Evolutionary conservation across 2,888 invertebrate genomes (phyloP).

Genomic region (Chymomyza amoena): DNA sequence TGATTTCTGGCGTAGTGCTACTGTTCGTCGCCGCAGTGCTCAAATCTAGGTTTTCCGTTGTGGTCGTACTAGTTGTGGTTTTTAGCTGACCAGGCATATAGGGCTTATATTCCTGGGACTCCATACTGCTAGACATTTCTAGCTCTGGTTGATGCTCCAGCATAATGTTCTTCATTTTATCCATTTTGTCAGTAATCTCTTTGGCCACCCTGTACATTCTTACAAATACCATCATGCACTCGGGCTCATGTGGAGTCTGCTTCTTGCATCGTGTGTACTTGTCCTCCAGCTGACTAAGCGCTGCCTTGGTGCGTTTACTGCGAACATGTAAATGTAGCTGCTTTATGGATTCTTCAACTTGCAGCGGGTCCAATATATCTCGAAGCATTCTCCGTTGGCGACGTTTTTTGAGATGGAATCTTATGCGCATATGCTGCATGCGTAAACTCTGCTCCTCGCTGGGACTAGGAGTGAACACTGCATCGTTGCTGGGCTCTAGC

Average conservation of each 20-base stretch:
- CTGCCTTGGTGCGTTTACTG: conserved; percentile 65
- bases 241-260: conserved; percentile 49
- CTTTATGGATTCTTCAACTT: conserved; percentile 57
- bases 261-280: conserved; percentile 73
- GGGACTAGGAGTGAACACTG: background rate
- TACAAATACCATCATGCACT: conserved; percentile 72
- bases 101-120: conserved; percentile 31
- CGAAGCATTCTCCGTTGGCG: conserved; percentile 37
- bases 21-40: conserved; percentile 9
- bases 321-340: conserved; percentile 65
- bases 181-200: conserved; percentile 74
- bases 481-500: conserved; percentile 6
- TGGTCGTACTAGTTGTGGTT: background rate
- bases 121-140: conserved; percentile 36
- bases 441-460: conserved; percentile 38
- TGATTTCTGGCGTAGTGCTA: conserved; percentile 11
- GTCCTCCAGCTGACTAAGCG: conserved; percentile 62
- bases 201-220: conserved; percentile 74
- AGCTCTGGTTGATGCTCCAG: conserved; percentile 58
- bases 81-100: conserved; percentile 16
- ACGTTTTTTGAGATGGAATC: conserved; percentile 36
- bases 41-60: conserved; percentile 4
- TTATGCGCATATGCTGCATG: conserved; percentile 48
- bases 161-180: conserved; percentile 74
- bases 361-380: conserved; percentile 63